Conservation (phyloP, 2,797 vertebrate species). For the Tapirus indicus region DNA sequence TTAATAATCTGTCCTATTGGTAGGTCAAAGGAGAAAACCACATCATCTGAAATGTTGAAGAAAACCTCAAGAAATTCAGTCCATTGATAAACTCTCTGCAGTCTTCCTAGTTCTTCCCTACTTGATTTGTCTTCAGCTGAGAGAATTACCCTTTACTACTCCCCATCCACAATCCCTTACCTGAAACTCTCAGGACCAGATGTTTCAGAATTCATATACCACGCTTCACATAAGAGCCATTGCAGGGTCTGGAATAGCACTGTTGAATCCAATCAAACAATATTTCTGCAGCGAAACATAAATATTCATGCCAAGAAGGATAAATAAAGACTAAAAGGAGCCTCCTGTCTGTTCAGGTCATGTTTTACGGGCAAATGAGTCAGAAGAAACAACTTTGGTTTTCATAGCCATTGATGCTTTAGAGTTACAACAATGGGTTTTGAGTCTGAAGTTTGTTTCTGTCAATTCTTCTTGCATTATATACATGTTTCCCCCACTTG, state of each 20-base stretch:
- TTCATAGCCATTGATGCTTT: neutral
- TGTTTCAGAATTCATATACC: neutral
- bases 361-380: neutral
- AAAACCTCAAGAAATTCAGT: neutral
- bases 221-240: neutral
- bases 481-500: neutral
- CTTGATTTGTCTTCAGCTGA: neutral
- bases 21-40: neutral
- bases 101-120: neutral
- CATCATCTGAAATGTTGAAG: neutral
- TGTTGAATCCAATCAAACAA: neutral
- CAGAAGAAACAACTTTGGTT: neutral
- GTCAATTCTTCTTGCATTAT: neutral
- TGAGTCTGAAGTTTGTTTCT: neutral
- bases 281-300: neutral
- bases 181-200: no score
- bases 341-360: neutral
- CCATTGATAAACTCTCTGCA: neutral
- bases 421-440: neutral
- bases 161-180: neutral
- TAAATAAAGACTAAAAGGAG: neutral
- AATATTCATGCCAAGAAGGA: neutral
- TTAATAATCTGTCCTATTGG: neutral
- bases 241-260: neutral
- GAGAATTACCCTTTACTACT: neutral